A percentile compares a stretch with the other conserved stretches of the same genome.
Evolutionary conservation across 2,888 invertebrate genomes (phyloP).

Genomic region (Sericinus montela): DNA sequence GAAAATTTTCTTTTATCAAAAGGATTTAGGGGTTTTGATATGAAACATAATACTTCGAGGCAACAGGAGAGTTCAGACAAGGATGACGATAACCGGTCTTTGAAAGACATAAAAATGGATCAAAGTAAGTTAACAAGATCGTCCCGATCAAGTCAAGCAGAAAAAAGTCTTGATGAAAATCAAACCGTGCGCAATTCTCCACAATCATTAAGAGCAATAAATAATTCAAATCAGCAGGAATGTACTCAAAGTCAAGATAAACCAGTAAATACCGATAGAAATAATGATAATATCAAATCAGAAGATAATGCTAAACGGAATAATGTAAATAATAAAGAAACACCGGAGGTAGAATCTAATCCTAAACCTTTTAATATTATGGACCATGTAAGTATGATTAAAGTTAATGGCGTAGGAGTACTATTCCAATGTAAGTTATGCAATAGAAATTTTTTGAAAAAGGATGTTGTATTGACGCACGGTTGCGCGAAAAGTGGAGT

Average conservation of each 20-base stretch:
- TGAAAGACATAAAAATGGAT: constrained; percentile 18
- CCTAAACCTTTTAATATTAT: constrained; percentile 55
- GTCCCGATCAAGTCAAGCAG: neutral
- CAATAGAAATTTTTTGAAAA: constrained; percentile 65
- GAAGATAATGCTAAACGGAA: neutral
- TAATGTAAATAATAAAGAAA: constrained; percentile 6
- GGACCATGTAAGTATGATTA: constrained; percentile 65
- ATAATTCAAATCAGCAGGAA: constrained; percentile 14
- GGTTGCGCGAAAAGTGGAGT: constrained; percentile 63
- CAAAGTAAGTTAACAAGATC: constrained; percentile 18
- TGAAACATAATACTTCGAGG: neutral
- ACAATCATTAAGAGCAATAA: constrained; percentile 4
- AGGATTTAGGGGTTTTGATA: neutral
- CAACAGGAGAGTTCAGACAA: constrained; percentile 9
- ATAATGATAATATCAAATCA: neutral
- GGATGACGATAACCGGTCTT: constrained; percentile 18
- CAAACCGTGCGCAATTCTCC: neutral
- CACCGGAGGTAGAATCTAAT: constrained; percentile 9
- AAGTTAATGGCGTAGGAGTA: constrained; percentile 68
- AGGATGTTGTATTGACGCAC: constrained; percentile 59
- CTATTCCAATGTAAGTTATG: constrained; percentile 69
- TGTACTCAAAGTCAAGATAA: neutral
- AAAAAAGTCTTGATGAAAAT: neutral
- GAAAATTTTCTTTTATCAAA: neutral
- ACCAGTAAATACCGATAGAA: neutral